Evolutionary conservation across 1,140 invertebrate species (phyloP), one percentile per base, ranked within the genome.

Genomic region (Amyelois transitella): DNA sequence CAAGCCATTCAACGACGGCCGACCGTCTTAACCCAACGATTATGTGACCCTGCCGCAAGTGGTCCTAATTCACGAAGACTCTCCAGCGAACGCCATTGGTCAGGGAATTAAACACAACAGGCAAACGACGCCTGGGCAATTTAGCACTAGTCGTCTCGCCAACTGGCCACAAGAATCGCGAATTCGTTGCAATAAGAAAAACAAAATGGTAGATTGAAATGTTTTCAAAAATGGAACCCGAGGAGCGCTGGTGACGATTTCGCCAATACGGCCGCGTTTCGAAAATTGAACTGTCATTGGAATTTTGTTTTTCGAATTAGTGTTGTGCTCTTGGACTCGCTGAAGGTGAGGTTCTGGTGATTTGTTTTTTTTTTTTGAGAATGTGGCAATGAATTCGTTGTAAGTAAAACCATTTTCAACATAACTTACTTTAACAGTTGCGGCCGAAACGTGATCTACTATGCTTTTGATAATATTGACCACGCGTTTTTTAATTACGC

Each of bases 31-130:
- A 76, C 74, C 72, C 65, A 65, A 48, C 64, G 59, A 66, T 62
- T 71, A 69, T 61, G 56, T 77, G 82, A 81, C 82, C 82, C 80
- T 82, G 73, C 62, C 55, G 58, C 77, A 86, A 86, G 74, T 82
- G 76, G 71, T 69, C 78, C 67, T 73, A 84, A 82, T 84, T 81
- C 78, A 56, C 65, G 52, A 53, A 43, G 50, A 60, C 62, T 24
- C 62, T 38, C 32, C 12, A 38, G n/a, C 32, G 32, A 14, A 14
- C 32, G 67, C 80, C 43, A 86, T 86, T 86, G 81, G 83, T 55
- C 72, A 67, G 69, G 28, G 72, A 83, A 84, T 86, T 86, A 86
- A 77, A 70, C 64, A 76, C 71, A 81, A 81, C 75, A 79, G 75
- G 76, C 72, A 6, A 38, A 38, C 70, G 69, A 81, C 79, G 67